Conservation (phyloP, 2,113 vertebrate species). For the Falcunculus frontatus region DNA sequence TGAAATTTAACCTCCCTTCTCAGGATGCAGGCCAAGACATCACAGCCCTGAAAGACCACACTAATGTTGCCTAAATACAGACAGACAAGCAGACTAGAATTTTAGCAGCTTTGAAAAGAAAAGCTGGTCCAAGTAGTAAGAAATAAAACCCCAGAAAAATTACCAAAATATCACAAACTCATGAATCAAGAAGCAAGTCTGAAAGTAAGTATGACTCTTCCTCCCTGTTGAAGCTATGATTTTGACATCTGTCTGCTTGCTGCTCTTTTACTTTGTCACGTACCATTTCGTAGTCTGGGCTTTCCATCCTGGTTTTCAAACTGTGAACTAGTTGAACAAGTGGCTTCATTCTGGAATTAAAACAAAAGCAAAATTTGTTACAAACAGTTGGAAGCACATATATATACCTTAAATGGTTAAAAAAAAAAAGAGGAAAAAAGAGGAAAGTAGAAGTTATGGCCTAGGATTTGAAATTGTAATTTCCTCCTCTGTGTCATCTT, state of each 20-base stretch:
- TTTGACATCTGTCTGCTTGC: neutral
- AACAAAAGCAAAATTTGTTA: slow-evolving; percentile 32
- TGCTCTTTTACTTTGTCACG: neutral
- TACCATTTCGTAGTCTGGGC: slow-evolving; percentile 92
- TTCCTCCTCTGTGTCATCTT: neutral
- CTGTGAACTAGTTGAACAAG: slow-evolving; percentile 82
- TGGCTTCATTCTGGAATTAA: slow-evolving; percentile 79
- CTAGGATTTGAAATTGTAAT: neutral
- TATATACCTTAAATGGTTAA: neutral
- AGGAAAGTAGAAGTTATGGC: neutral
- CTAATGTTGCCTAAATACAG: neutral
- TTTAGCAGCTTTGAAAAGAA: neutral
- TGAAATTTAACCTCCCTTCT: neutral
- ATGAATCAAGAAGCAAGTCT: neutral
- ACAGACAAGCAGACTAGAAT: neutral
- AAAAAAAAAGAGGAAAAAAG: neutral
- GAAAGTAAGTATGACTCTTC: neutral
- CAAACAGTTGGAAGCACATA: neutral
- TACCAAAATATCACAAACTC: neutral
- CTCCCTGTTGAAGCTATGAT: neutral
- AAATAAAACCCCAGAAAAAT: neutral
- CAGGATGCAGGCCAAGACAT: neutral
- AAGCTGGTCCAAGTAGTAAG: neutral
- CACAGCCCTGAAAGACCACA: neutral
- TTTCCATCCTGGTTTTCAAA: slow-evolving; percentile 81